Conservation (phyloP, 2,888 invertebrate genomes). For the Andrena fulva region DNA sequence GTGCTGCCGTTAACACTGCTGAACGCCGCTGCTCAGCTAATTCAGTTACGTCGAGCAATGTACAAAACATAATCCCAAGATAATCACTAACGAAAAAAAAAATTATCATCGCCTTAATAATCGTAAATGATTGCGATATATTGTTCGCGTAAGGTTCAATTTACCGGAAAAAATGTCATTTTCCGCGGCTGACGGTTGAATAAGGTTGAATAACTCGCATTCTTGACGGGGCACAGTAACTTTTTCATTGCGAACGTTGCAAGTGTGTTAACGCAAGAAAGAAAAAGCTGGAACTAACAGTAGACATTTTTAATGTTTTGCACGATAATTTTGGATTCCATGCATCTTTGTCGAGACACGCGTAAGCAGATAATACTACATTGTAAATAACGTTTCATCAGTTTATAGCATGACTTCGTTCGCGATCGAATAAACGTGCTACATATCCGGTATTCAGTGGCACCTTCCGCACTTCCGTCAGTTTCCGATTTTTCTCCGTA, state of each 20-base stretch:
- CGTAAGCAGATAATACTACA: constrained; percentile 50
- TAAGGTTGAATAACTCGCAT: not conserved
- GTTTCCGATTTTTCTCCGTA: constrained; percentile 28
- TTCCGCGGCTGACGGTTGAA: not conserved
- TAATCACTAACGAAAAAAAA: constrained; percentile 23
- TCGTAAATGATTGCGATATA: not conserved
- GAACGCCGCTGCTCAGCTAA: no score
- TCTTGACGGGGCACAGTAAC: constrained; percentile 19
- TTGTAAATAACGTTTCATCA: constrained; percentile 1
- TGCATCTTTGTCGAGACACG: constrained; percentile 58
- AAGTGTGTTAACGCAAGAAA: constrained; percentile 54
- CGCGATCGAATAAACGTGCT: not conserved
- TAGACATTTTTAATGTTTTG: constrained; percentile 75
- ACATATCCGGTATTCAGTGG: not conserved
- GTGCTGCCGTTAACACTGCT: constrained; percentile 3
- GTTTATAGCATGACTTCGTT: not conserved
- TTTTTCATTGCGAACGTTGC: constrained; percentile 50
- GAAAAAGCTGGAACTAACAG: constrained; percentile 74
- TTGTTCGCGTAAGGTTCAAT: not conserved
- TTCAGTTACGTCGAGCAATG: constrained; percentile 19
- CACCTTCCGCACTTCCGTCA: constrained; percentile 4
- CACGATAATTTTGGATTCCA: constrained; percentile 67
- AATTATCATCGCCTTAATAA: not conserved
- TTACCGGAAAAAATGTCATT: not conserved
- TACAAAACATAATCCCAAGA: constrained; percentile 22